These are phyloP conservation scores for Spisula solida DNA, from an alignment of 2,888 invertebrate species.

Conservation along the genomic window DNA sequence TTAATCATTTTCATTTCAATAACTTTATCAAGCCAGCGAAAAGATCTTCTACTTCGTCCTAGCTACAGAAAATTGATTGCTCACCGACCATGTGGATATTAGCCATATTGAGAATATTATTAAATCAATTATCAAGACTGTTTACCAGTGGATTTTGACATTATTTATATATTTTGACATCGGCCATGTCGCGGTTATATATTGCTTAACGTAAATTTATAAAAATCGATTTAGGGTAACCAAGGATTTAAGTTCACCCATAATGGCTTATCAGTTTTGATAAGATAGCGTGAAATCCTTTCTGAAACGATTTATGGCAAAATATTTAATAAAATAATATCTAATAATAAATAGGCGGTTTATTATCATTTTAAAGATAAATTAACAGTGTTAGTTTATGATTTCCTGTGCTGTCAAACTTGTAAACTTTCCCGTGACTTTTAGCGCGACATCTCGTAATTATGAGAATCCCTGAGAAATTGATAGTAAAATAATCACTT, in stretches of 20 bases:
- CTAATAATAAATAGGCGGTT: neutral
- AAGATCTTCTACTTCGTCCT: constrained; percentile 58
- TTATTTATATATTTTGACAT: constrained; percentile 74
- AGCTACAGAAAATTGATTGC: constrained; percentile 70
- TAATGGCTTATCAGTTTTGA: constrained; percentile 46
- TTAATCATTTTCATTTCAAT: constrained; percentile 72
- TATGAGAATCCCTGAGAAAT: no score
- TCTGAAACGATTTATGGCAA: constrained; percentile 18
- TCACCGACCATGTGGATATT: constrained; percentile 51
- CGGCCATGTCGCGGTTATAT: constrained; percentile 47
- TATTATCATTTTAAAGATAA: constrained; percentile 16
- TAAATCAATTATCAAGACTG: constrained; percentile 72
- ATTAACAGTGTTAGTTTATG: neutral
- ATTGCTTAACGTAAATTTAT: constrained; percentile 70
- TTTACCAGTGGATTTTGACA: constrained; percentile 68
- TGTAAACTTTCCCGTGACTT: neutral
- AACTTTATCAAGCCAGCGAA: constrained; percentile 60
- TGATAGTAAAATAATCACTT: no score
- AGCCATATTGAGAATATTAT: constrained; percentile 64
- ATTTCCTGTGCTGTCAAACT: neutral
- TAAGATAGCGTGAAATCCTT: constrained; percentile 54
- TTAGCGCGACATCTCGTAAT: neutral
- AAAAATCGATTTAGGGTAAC: constrained; percentile 64
- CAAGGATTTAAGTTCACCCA: constrained; percentile 63
- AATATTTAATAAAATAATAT: constrained; percentile 23